Conservation (phyloP, 2,888 invertebrate species). For the Xestoiulus laeticollis region DNA sequence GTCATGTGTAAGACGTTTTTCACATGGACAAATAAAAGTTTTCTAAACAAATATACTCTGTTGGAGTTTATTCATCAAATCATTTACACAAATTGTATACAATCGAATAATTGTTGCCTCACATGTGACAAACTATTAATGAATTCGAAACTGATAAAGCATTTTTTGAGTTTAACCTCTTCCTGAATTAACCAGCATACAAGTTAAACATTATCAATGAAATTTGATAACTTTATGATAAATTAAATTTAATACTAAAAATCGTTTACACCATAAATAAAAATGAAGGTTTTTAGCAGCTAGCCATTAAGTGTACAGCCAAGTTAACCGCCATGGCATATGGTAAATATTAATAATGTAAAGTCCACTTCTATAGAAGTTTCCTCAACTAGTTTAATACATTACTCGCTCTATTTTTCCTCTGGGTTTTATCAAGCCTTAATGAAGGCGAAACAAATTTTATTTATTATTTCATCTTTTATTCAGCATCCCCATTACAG, state of each 20-base stretch:
- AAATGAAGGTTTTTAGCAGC: neutral
- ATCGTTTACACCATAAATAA: neutral
- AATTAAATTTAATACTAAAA: neutral
- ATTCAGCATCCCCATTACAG: neutral
- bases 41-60: too few species aligned
- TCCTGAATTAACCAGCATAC: too few species aligned
- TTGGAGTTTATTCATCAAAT: too few species aligned
- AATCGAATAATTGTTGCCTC: too few species aligned
- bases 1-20: too few species aligned
- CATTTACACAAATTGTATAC: too few species aligned
- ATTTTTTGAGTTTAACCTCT: too few species aligned
- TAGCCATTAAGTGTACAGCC: neutral
- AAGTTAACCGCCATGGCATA: neutral
- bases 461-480: slow-evolving; percentile 27
- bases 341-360: neutral
- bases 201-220: neutral
- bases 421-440: neutral
- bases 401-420: neutral
- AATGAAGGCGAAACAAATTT: slow-evolving; percentile 41
- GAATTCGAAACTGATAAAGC: too few species aligned
- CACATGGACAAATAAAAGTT: too few species aligned
- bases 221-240: neutral
- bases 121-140: too few species aligned
- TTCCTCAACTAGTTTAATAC: neutral
- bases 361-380: neutral